Conservation (phyloP, 2,888 invertebrate genomes). For the Rotaria magnacalcarata region DNA sequence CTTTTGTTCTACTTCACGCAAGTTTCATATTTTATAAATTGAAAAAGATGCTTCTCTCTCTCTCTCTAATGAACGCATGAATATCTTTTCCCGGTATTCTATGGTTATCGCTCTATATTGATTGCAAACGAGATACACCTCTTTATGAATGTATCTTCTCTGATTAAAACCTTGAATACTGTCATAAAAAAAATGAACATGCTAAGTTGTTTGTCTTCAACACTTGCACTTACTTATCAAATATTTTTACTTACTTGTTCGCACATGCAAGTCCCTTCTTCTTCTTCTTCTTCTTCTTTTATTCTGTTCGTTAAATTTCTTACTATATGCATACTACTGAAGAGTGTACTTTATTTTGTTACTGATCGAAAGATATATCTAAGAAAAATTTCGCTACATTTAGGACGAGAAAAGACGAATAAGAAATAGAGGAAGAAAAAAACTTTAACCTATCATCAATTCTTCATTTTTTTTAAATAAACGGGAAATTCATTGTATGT, state of each 20-base stretch:
- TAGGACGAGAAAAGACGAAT: neutral
- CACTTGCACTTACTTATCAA: neutral
- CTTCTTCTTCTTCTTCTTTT: neutral
- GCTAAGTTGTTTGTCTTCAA: neutral
- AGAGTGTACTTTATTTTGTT: neutral
- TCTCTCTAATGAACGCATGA: neutral
- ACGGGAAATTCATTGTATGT: neutral
- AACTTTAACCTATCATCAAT: neutral
- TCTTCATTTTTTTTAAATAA: neutral
- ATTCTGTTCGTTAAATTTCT: neutral
- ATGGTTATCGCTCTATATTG: neutral
- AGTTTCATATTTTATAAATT: neutral
- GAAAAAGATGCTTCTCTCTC: neutral
- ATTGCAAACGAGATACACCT: neutral
- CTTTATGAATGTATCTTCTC: neutral
- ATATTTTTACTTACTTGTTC: neutral
- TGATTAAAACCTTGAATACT: slow-evolving; percentile 6
- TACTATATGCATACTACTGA: neutral
- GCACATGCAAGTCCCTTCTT: neutral
- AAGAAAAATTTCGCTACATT: neutral
- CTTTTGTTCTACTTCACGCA: neutral
- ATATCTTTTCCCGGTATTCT: neutral
- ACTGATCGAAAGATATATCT: neutral
- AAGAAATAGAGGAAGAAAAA: neutral
- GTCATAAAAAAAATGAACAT: neutral